Conservation (phyloP, 1,140 invertebrate species). For the Ceratitis capitata region DNA sequence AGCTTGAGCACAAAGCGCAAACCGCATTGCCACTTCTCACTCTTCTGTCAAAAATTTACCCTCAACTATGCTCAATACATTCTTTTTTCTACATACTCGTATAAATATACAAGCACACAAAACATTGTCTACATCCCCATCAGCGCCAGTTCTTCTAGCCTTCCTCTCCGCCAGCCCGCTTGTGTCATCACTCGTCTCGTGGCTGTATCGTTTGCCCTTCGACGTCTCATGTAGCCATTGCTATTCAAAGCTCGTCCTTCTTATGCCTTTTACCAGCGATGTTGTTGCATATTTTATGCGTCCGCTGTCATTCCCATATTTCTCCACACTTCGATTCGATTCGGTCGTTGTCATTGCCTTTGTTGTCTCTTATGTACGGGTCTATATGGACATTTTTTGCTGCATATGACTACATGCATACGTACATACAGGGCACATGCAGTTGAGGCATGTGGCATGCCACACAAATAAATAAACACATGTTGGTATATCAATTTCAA, state of each 20-base stretch:
- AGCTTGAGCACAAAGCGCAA: neutral
- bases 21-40: neutral
- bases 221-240: neutral
- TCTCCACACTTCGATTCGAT: constrained; percentile 18
- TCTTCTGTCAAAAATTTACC: neutral
- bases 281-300: constrained; percentile 21
- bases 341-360: constrained; percentile 24
- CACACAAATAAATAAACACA: neutral
- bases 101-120: neutral
- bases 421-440: too few species aligned
- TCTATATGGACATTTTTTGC: too few species aligned
- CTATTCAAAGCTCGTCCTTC: constrained; percentile 11
- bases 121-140: neutral
- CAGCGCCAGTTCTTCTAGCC: neutral
- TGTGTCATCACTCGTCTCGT: neutral
- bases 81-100: neutral
- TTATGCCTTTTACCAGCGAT: neutral
- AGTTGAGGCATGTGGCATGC: neutral
- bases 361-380: neutral
- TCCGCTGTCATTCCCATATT: neutral
- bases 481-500: neutral
- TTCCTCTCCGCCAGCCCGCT: neutral
- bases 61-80: neutral
- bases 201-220: neutral
- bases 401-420: neutral